Conservation (phyloP, 2,888 invertebrate species). For the Temnothorax rugatulus region DNA sequence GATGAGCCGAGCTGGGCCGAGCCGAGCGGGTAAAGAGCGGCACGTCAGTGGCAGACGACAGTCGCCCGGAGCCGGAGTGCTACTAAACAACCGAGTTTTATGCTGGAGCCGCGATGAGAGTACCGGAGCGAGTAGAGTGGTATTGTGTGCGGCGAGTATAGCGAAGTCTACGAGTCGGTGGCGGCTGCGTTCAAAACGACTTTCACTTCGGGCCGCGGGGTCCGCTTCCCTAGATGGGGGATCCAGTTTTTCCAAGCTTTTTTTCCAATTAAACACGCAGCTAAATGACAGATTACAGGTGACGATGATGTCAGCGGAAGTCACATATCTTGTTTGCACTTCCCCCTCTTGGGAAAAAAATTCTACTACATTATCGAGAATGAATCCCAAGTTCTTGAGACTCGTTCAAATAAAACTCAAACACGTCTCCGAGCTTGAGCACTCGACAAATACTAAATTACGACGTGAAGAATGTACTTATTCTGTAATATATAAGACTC, state of each 20-base stretch:
- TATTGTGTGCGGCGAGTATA: slow-evolving; percentile 63
- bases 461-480: background rate
- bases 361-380: background rate
- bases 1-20: slow-evolving; percentile 11
- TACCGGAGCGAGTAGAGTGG: slow-evolving; percentile 55
- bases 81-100: slow-evolving; percentile 83
- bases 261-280: too few species aligned
- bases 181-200: slow-evolving; percentile 73
- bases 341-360: background rate
- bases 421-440: background rate
- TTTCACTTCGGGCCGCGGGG: slow-evolving; percentile 76
- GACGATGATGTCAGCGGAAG: slow-evolving; percentile 6
- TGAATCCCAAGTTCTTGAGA: background rate
- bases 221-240: slow-evolving; percentile 33
- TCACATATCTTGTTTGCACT: background rate
- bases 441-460: background rate
- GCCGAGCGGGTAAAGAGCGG: slow-evolving; percentile 55
- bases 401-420: too few species aligned
- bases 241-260: slow-evolving; percentile 25
- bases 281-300: slow-evolving; percentile 44
- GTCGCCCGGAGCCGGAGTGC: slow-evolving; percentile 76
- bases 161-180: slow-evolving; percentile 72
- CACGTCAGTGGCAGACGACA: slow-evolving; percentile 66
- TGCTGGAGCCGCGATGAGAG: slow-evolving; percentile 77
- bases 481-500: background rate